These are phyloP conservation scores for Thunnus thynnus DNA, from an alignment of 2,113 vertebrate species.

Conservation along the genomic window DNA sequence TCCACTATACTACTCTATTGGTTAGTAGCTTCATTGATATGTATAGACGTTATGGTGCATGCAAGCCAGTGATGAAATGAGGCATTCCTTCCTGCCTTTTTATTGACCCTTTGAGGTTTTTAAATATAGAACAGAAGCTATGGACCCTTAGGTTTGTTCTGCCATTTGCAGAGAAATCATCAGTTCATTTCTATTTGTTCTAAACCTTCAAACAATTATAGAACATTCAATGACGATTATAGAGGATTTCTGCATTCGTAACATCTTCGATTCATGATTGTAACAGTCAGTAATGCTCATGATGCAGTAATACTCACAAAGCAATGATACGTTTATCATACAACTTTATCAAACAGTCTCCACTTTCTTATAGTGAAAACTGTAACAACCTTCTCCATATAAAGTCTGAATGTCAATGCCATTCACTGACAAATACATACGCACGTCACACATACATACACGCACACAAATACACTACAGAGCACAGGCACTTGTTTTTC, in stretches of 20 bases:
- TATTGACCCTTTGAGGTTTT: constrained; percentile 32
- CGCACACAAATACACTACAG: constrained; percentile 62
- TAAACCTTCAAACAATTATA: constrained; percentile 41
- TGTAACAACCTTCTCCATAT: constrained; percentile 49
- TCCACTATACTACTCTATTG: constrained; percentile 69
- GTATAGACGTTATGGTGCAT: constrained; percentile 76
- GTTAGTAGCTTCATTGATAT: constrained; percentile 80
- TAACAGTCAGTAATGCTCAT: constrained; percentile 69
- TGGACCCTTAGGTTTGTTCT: constrained; percentile 50
- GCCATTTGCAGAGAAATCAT: constrained; percentile 41
- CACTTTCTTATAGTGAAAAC: constrained; percentile 49
- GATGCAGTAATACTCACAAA: constrained; percentile 67
- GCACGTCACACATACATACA: constrained; percentile 44
- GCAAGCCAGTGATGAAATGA: constrained; percentile 76
- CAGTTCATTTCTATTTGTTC: constrained; percentile 37
- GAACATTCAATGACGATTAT: constrained; percentile 66
- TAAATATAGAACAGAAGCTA: constrained; percentile 40
- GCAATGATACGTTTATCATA: constrained; percentile 56
- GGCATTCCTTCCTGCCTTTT: constrained; percentile 39
- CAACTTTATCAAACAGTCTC: constrained; percentile 43
- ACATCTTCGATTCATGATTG: constrained; percentile 61
- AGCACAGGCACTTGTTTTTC: constrained; percentile 79
- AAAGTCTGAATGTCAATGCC: constrained; percentile 55
- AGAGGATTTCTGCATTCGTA: constrained; percentile 51
- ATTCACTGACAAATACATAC: constrained; percentile 61